Base-by-base conservation (phyloP, 2,888 invertebrate species). In the Autographa pulchrina region DNA sequence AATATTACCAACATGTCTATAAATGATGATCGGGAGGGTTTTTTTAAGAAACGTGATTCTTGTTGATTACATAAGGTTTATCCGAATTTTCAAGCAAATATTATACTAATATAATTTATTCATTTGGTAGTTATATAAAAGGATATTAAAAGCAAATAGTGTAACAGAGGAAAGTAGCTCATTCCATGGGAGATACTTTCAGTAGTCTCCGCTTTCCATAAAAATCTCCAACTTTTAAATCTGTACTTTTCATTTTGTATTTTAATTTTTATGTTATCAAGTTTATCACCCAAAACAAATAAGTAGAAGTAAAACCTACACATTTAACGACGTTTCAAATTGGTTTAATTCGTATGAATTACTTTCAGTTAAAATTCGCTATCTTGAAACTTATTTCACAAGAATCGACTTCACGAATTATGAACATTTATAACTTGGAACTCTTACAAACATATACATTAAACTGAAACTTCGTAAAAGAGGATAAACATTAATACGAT, bases 401-500 rank as follows among this genome's bases (percentile, higher is more conserved):
- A 9, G 54, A 25, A 56, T 25, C 3, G 54, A 13, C 13, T 56
- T 56, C 13, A 56, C 25, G 25, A 56, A 56, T 59, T 59, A 32
- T 48, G 43, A 25, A 56, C 38, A 56, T 58, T 6, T 11, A 14
- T 11, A 65, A 59, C 43, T 65, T 59, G 31, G 13, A 48, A 32
- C 62, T 62, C 62, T 3, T 52, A 25, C 38, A 70, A 62, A 66
- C 62, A 56, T 4, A 60, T 52, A 75, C 32, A 75, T 75, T 72
- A 72, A 35, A 52, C 52, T 60, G 25, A 72, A 72, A 76, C 56
- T 68, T 65, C 8, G 14, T 58, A 6, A 65, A 72, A 70, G 56
- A 58, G 43, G 60, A 72, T 75, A 67, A 79, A 58, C 52, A 67
- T 75, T 62, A 35, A 71, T 60, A 52, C 56, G 71, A 79, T 63